phyloP scores from a whole-genome alignment of 1,140 invertebrate genomes.

The Ceratina calcarata region DNA sequence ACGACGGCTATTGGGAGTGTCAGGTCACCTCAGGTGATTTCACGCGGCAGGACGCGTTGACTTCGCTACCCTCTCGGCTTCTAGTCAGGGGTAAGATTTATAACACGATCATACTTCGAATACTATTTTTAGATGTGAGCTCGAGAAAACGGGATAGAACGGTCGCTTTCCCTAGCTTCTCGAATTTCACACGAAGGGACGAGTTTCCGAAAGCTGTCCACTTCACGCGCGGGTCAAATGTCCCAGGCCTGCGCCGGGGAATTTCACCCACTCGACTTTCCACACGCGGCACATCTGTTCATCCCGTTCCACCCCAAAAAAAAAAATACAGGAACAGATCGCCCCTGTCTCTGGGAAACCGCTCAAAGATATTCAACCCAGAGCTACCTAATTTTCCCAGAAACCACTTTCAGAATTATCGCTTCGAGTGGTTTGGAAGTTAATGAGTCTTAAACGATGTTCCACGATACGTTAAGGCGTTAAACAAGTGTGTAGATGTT shows the following conservation, averaged over 20 bases:
- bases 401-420: neutral
- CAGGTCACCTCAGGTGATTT: conserved; percentile 91
- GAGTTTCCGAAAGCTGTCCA: neutral
- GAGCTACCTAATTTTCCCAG: neutral
- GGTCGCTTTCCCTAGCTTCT: neutral
- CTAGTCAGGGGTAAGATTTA: conserved; percentile 88
- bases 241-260: neutral
- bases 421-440: neutral
- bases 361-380: neutral
- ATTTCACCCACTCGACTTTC: conserved; percentile 15
- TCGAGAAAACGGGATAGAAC: too few relatives aligned
- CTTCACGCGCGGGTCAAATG: neutral
- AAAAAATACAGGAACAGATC: conserved; percentile 9
- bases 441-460: neutral
- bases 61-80: conserved; percentile 88
- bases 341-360: neutral
- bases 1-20: conserved; percentile 95
- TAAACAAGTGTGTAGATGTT: conserved; percentile 14
- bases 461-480: conserved; percentile 22
- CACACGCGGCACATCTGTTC: neutral
- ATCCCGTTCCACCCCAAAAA: neutral
- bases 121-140: too few relatives aligned
- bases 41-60: conserved; percentile 86
- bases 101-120: too few relatives aligned
- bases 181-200: neutral